These are phyloP conservation scores for Stictonetta naevosa DNA, from an alignment of 2,113 vertebrate genomes.

Conservation along the genomic window DNA sequence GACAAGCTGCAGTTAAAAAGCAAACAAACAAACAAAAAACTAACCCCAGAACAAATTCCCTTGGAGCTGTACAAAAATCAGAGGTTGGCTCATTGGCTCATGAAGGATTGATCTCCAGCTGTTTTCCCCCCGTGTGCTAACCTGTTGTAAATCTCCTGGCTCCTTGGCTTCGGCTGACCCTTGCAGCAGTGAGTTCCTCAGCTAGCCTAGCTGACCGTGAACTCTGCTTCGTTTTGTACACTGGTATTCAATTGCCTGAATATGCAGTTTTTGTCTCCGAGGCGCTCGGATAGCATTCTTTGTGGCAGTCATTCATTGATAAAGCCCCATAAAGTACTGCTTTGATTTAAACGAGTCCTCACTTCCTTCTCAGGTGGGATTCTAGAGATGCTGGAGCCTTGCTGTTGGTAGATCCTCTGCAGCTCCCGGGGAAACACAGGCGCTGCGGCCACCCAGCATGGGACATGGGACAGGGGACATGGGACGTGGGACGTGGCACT, in stretches of 20 bases:
- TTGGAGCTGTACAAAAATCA: not conserved
- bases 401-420: not conserved
- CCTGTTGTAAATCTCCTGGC: not conserved
- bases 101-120: not conserved
- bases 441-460: accelerated
- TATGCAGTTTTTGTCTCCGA: conserved; percentile 22
- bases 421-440: not conserved
- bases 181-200: not conserved
- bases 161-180: not conserved
- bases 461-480: not conserved
- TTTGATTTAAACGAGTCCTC: not conserved
- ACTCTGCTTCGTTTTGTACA: not conserved
- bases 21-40: not conserved
- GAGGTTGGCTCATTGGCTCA: not conserved
- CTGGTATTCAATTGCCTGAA: not conserved
- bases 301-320: not conserved
- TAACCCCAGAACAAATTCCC: not conserved
- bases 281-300: not conserved
- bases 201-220: not conserved
- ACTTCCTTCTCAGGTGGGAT: not conserved
- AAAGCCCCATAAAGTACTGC: not conserved
- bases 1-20: not conserved
- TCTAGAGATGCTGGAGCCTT: not conserved
- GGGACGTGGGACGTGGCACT: not conserved
- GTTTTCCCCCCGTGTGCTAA: not conserved